Evolutionary conservation across 2,797 vertebrate genomes (phyloP).

Genomic region (Graptemys geographica): DNA sequence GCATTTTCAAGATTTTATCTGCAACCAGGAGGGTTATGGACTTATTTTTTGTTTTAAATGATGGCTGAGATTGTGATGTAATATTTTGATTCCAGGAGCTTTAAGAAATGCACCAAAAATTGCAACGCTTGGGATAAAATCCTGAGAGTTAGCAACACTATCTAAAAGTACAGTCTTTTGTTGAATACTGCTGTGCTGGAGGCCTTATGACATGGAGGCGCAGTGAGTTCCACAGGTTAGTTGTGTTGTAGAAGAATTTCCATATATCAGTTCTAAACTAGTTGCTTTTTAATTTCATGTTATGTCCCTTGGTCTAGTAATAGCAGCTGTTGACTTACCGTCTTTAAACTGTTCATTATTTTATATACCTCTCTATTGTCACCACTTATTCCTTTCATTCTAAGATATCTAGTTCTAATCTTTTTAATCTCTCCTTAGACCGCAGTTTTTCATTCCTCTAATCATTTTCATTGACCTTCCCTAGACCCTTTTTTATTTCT

Average conservation of each 20-base stretch:
- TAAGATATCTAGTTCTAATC: conserved; percentile 44
- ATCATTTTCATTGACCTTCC: conserved; percentile 47
- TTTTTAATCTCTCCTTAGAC: conserved; percentile 48
- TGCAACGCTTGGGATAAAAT: not conserved
- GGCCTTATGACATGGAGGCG: not conserved
- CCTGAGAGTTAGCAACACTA: not conserved
- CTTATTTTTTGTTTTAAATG: not conserved
- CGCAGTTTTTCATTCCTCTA: conserved; percentile 32
- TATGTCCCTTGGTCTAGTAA: not conserved
- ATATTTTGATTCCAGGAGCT: not conserved
- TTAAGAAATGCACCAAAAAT: not conserved
- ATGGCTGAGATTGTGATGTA: not conserved
- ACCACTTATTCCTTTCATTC: conserved; percentile 1
- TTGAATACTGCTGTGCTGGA: not conserved
- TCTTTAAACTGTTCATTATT: conserved; percentile 22
- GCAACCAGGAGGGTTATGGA: not conserved
- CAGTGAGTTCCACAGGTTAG: not conserved
- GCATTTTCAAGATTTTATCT: not conserved
- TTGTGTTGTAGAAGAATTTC: not conserved
- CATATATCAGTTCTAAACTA: not conserved
- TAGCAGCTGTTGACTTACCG: not conserved
- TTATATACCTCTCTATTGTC: conserved; percentile 16
- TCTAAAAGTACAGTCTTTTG: not conserved
- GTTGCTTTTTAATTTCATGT: conserved; percentile 6
- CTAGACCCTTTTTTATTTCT: conserved; percentile 3